These are phyloP conservation scores for Nematolebias whitei DNA, from an alignment of 2,113 vertebrate species.

Conservation along the genomic window DNA sequence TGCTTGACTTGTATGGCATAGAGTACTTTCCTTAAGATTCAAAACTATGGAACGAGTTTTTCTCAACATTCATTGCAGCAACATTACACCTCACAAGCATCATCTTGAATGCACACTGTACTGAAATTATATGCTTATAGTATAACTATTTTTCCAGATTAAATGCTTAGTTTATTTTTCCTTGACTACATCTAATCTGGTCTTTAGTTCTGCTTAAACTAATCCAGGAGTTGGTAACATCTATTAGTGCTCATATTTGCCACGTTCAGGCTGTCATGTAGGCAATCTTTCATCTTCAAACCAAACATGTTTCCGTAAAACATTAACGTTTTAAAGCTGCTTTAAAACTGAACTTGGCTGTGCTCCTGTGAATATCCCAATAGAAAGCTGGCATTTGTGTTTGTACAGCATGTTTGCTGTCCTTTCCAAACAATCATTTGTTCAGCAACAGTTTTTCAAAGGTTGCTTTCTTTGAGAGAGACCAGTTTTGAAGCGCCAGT, in stretches of 20 bases:
- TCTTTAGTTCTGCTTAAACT: slow-evolving; percentile 8
- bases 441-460: slow-evolving; percentile 1
- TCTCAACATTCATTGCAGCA: neutral
- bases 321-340: neutral
- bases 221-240: neutral
- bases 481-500: neutral
- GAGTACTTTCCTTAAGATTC: neutral
- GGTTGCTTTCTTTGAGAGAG: neutral
- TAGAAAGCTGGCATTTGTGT: neutral
- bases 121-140: too few species aligned
- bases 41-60: neutral
- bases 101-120: too few species aligned
- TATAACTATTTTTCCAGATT: too few species aligned
- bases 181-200: slow-evolving; percentile 1
- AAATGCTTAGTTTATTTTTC: too few species aligned
- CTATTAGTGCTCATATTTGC: neutral
- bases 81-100: neutral
- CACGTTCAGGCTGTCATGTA: neutral
- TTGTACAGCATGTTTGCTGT: neutral
- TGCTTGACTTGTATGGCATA: neutral
- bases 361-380: neutral
- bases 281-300: neutral
- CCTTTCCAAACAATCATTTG: neutral
- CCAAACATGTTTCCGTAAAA: neutral
- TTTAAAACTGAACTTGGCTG: neutral